Base-by-base conservation (phyloP, 2,113 vertebrate genomes). In the Puffinus mauretanicus region DNA sequence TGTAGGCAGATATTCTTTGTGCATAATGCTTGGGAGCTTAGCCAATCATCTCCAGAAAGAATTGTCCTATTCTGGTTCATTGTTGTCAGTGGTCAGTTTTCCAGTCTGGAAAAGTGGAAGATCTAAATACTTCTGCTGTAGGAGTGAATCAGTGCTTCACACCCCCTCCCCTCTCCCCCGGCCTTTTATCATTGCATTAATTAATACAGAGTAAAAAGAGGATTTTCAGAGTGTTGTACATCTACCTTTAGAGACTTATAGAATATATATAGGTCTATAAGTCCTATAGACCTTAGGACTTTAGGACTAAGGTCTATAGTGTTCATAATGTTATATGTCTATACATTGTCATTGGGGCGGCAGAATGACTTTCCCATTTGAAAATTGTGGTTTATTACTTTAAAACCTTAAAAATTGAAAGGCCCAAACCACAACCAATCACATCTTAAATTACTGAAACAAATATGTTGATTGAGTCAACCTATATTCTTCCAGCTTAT, bases 291-390 rank as follows among this genome's bases (percentile, higher is more conserved):
- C n/a, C n/a, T n/a, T n/a, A n/a, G n/a, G n/a, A n/a, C n/a, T n/a
- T n/a, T n/a, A n/a, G n/a, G n/a, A n/a, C n/a, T n/a, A n/a, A n/a
- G n/a, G n/a, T n/a, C n/a, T n/a, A n/a, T n/a, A n/a, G 1, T 6
- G 4, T n/a, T 49, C 13, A 20, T 32, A 69, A 51, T 2, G 1
- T 26, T 60, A 5, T 30, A 30, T 4, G 1, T 30, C 30, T 55
- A 8, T 20, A 24, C 2, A 25, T 29, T 4, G 7, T 32, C 42
- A 47, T 10, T 1, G 1, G 15, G 7, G 13, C 22, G 6, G 4
- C 15, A 62, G 25, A 70, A 81, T 29, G 6, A 65, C 7, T 60
- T 76, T 54, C 9, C 5, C 6, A 38, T 44, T 27, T 62, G 19
- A 90, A 86, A 81, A 51, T 4, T 77, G 42, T 29, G 4, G 7